phyloP scores from a whole-genome alignment of 2,797 vertebrate species.

The Pitangus sulphuratus region DNA sequence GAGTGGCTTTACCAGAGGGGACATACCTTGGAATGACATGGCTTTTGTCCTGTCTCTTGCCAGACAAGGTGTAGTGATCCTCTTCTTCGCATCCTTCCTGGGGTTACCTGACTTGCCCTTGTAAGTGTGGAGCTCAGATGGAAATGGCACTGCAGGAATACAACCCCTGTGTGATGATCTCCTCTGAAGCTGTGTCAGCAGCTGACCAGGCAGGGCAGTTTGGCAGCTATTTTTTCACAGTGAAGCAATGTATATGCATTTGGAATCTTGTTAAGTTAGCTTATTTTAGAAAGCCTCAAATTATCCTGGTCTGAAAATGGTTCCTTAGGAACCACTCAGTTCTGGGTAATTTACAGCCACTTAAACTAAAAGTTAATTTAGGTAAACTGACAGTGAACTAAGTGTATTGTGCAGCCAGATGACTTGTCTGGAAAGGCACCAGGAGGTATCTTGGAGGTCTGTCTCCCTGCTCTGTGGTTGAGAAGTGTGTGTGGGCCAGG shows the following conservation, averaged over 20 bases:
- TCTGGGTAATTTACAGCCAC: background rate
- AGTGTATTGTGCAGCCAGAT: background rate
- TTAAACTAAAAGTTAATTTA: slow-evolving; percentile 3
- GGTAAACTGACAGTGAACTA: background rate
- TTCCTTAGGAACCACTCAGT: background rate
- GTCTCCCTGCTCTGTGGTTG: background rate
- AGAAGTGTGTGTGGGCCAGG: background rate
- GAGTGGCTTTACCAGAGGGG: background rate
- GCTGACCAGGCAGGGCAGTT: slow-evolving; percentile 13
- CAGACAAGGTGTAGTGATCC: background rate
- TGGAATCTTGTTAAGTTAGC: slow-evolving; percentile 15
- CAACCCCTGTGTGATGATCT: background rate
- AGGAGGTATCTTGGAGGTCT: background rate
- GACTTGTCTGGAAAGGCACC: background rate
- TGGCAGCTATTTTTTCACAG: background rate
- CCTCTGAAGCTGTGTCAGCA: background rate
- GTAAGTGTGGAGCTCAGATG: background rate
- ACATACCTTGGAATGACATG: background rate
- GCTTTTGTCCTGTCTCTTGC: background rate
- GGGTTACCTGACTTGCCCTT: background rate
- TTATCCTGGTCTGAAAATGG: background rate
- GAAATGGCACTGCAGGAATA: background rate
- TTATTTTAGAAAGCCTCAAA: slow-evolving; percentile 46
- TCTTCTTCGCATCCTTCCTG: background rate
- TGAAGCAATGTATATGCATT: background rate